Evolutionary conservation across 2,113 vertebrate genomes (phyloP), one percentile per base, ranked within the genome.

Genomic region (Synchiropus splendidus): DNA sequence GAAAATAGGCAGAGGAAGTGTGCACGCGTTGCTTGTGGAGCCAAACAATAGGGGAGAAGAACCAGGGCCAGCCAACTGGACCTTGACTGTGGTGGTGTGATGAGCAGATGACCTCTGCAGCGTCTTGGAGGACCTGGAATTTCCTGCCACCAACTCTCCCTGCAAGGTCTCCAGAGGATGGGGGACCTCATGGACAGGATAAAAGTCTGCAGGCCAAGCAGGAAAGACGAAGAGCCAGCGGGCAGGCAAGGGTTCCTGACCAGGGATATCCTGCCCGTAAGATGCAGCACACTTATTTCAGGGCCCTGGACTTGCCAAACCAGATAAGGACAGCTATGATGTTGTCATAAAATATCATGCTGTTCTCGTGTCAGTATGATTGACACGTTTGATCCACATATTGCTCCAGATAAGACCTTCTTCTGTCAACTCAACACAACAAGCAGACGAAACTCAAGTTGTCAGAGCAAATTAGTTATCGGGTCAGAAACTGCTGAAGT

Each of bases 241-340:
- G 45, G 48, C 18, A 32, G 52, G 47, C 51, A 58, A 16, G 17
- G 53, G 70, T 79, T 82, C 79, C 81, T 82, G 76, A 67, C 14
- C 44, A 36, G 72, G 83, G 80, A 86, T 72, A 87, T 87, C 85
- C 83, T 84, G 78, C 72, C 72, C 78, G 81, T 82, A 64, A 80
- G 64, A 66, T 33, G 36, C 58, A 60, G 63, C 41, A 44, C 21
- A 38, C 33, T 52, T 30, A 42, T 53, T 67, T 54, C 12, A 49
- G 51, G 38, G 36, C 36, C 18, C 39, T 49, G 21, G 31, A 16
- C 32, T 33, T 33, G 6, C 16, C 12, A 37, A 37, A 15, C 36
- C n/a, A 16, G n/a, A 18, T 16, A 12, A 27, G 11, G 5, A 34
- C 12, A 6, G 12, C 2, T 27, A n/a, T n/a, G n/a, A n/a, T n/a